phyloP scores from a whole-genome alignment of 2,113 vertebrate genomes.

The Hypanus sabinus region DNA sequence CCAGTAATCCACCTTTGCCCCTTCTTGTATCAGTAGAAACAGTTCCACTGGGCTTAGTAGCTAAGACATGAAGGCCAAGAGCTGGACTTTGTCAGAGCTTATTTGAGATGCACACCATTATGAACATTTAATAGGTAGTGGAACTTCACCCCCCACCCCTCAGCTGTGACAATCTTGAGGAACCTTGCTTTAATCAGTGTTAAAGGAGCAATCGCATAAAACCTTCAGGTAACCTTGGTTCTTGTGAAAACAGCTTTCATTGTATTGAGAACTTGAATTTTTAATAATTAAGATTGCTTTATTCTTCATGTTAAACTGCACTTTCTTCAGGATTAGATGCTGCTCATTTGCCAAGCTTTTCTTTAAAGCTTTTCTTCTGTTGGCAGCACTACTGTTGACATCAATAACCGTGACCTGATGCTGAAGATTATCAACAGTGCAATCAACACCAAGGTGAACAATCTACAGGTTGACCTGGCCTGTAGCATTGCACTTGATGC shows the following conservation, averaged over 20 bases:
- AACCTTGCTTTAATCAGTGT: neutral
- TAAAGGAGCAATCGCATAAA: neutral
- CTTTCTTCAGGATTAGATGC: too few relatives aligned
- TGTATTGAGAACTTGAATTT: neutral
- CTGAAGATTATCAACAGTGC: constrained; percentile 87
- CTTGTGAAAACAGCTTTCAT: neutral
- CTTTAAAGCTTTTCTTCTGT: neutral
- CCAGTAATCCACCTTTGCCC: too few relatives aligned
- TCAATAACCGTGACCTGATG: constrained; percentile 77
- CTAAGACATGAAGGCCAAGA: too few relatives aligned
- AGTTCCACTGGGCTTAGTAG: too few relatives aligned
- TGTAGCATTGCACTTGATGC: constrained; percentile 78
- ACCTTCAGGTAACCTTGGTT: neutral
- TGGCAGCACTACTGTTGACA: constrained; percentile 72
- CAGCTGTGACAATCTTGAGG: too few relatives aligned
- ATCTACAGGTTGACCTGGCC: constrained; percentile 70
- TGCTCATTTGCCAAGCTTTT: neutral
- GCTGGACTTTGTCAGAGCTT: too few relatives aligned
- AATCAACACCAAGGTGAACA: constrained; percentile 74
- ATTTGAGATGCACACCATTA: too few relatives aligned
- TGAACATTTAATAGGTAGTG: too few relatives aligned
- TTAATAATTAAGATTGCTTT: too few relatives aligned
- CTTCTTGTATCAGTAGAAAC: too few relatives aligned
- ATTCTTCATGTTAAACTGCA: too few relatives aligned
- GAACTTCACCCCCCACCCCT: too few relatives aligned